These are phyloP conservation scores for Podarcis muralis DNA, from an alignment of 2,113 vertebrate species.

Conservation along the genomic window DNA sequence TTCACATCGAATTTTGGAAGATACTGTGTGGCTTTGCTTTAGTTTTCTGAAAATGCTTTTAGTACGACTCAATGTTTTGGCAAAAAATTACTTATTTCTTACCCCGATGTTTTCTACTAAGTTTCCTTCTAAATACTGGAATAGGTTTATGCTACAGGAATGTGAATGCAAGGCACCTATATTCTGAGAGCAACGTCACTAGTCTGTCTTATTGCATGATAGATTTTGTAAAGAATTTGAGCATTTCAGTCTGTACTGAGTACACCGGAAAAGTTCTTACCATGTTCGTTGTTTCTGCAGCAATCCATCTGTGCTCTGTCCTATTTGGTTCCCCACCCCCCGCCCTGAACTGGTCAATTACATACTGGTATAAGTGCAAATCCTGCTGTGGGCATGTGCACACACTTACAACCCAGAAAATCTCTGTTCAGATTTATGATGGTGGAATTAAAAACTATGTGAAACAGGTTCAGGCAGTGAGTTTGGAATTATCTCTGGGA, in stretches of 20 bases:
- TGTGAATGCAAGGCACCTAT: neutral
- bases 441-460: neutral
- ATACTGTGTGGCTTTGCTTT: neutral
- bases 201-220: neutral
- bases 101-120: neutral
- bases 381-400: neutral
- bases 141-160: neutral
- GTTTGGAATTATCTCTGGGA: neutral
- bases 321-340: neutral
- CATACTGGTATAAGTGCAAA: neutral
- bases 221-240: neutral
- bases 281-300: neutral
- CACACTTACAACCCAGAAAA: neutral
- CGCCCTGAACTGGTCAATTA: neutral
- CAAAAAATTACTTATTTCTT: neutral
- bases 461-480: neutral
- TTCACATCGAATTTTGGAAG: neutral
- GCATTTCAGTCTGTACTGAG: neutral
- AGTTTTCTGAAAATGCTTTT: slow-evolving; percentile 9
- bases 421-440: neutral
- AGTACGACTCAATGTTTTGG: neutral
- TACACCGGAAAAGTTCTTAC: rapidly evolving
- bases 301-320: rapidly evolving
- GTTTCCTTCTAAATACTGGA: neutral
- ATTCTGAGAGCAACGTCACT: neutral